These are phyloP conservation scores for Trogon melanurus DNA, from an alignment of 2,113 vertebrate genomes.

Conservation along the genomic window DNA sequence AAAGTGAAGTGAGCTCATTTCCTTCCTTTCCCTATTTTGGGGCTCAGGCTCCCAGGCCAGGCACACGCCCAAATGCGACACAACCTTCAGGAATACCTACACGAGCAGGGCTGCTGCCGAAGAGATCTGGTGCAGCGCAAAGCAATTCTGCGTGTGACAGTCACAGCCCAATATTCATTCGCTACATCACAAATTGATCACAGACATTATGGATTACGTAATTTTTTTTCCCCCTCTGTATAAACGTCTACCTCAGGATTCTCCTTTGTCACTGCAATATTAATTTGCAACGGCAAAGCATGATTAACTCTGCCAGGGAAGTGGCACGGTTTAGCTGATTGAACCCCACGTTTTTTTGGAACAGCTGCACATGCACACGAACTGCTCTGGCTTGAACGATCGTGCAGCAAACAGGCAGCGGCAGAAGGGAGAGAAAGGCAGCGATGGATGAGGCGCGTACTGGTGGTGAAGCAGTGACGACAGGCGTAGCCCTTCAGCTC, in stretches of 20 bases:
- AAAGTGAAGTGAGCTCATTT: not conserved
- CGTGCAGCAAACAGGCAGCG: not conserved
- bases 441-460: slow-evolving; percentile 74
- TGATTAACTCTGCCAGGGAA: not conserved
- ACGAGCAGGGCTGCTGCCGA: not conserved
- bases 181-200: not conserved
- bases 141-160: not conserved
- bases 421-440: not conserved
- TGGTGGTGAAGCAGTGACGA: slow-evolving; percentile 97
- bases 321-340: not conserved
- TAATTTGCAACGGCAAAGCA: not conserved
- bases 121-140: not conserved
- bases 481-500: slow-evolving; percentile 99
- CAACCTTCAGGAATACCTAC: not conserved
- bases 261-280: not conserved
- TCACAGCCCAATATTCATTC: not conserved
- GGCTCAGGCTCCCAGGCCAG: not conserved
- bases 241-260: not conserved
- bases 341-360: not conserved
- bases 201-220: not conserved
- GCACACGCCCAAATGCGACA: not conserved
- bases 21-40: not conserved
- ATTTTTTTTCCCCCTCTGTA: not conserved
- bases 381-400: not conserved
- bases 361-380: not conserved